Evolutionary conservation across 2,797 vertebrate genomes (phyloP), one percentile per base, ranked within the genome.

Genomic region (Clamator glandarius): DNA sequence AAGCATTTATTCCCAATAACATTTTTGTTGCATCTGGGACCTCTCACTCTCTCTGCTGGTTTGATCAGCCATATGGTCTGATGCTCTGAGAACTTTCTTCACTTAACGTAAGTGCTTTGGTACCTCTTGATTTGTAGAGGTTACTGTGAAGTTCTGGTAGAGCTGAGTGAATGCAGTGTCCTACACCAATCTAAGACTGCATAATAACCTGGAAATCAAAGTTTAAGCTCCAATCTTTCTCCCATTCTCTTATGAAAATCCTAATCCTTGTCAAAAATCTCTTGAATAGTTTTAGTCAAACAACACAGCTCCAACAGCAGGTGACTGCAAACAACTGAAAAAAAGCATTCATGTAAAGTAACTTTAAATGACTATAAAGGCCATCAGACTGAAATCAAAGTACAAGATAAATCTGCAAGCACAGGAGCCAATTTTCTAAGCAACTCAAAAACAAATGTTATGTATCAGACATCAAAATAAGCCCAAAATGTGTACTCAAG

Each of bases 201-300:
- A 94, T 91, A 87, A 95, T 14, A 91, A 76, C 42, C 80, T 50
- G 31, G 78, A 96, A 96, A 93, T 78, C 78, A 94, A 94, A 93
- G 62, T 85, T 95, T 93, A 92, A 82, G 42, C 26, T 50, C 39
- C 58, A 48, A 55, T 94, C 66, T 84, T 90, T 92, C 70, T 82
- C 46, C 23, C n/a, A 39, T 41, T 81, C 89, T 84, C 35, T 87
- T 78, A 92, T 3, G 39, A 91, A 94, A 94, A 76, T 58, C 55
- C 41, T 78, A 90, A 91, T 78, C 33, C 81, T 84, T 96, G 62
- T 84, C 7, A 92, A 89, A 95, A 91, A 87, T 54, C 35, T 83
- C 68, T 46, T 31, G 12, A 94, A 82, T 84, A 94, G 36, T 90
- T 95, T 89, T 84, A 92, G 50, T 55, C 79, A 93, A 93, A 79